phyloP scores from a whole-genome alignment of 2,113 vertebrate genomes.

The Apaloderma vittatum region DNA sequence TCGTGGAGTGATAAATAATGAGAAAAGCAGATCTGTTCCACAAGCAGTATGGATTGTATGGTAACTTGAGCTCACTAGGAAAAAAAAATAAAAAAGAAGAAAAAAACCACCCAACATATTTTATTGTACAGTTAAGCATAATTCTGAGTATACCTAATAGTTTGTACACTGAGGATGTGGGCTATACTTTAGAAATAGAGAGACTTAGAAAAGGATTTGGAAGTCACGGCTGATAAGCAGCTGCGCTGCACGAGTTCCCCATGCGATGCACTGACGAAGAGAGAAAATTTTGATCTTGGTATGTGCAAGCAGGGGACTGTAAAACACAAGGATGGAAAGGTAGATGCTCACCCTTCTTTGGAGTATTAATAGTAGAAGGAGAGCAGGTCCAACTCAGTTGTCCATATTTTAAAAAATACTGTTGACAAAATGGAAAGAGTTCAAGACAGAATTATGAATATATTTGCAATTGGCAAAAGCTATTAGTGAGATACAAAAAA shows the following conservation, averaged over 20 bases:
- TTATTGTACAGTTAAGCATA: neutral
- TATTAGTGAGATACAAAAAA: neutral
- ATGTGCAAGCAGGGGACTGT: neutral
- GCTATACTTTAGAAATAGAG: neutral
- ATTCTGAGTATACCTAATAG: neutral
- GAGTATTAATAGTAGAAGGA: neutral
- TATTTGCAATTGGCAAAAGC: neutral
- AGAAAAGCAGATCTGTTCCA: constrained; percentile 47
- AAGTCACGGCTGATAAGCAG: neutral
- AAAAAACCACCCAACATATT: neutral
- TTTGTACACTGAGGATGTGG: neutral
- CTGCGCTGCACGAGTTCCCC: neutral
- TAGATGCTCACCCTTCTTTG: neutral
- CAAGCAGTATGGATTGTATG: neutral
- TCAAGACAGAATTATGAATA: constrained; percentile 24
- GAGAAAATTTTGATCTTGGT: neutral
- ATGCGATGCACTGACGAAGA: neutral
- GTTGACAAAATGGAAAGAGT: neutral
- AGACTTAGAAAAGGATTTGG: neutral
- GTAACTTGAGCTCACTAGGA: neutral
- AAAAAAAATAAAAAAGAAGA: neutral
- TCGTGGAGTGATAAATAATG: constrained; percentile 21
- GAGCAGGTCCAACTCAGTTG: neutral
- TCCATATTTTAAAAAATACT: neutral
- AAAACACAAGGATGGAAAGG: constrained; percentile 19